These are phyloP conservation scores for Vidua macroura DNA, from an alignment of 2,113 vertebrate species.

Conservation along the genomic window DNA sequence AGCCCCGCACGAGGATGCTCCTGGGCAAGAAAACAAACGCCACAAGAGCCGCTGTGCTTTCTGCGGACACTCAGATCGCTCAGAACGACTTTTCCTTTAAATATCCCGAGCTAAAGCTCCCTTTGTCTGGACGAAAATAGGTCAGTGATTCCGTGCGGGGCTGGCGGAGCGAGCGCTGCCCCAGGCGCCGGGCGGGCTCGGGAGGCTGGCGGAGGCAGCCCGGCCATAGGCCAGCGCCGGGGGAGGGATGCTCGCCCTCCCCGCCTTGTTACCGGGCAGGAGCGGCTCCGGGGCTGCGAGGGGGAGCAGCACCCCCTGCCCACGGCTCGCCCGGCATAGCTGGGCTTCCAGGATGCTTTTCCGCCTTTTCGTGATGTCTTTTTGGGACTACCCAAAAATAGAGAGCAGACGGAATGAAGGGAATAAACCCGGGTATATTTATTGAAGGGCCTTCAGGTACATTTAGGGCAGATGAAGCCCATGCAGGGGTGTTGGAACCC, in stretches of 20 bases:
- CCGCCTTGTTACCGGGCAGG: neutral
- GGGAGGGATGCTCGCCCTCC: neutral
- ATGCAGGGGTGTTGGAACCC: neutral
- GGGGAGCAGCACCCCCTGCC: neutral
- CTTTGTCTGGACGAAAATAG: slow-evolving; percentile 40
- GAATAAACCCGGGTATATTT: neutral
- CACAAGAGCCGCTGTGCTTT: neutral
- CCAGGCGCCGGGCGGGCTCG: neutral
- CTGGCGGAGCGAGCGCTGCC: neutral
- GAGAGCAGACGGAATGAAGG: neutral
- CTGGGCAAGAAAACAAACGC: neutral
- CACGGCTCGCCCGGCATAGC: rapidly evolving
- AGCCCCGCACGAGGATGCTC: neutral
- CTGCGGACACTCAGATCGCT: neutral
- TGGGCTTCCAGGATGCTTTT: neutral
- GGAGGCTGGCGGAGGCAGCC: neutral
- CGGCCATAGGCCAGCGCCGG: neutral
- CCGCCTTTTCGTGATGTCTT: neutral
- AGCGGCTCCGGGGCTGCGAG: rapidly evolving
- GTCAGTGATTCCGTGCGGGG: neutral
- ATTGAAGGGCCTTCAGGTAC: neutral
- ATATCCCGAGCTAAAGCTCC: neutral
- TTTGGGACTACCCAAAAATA: neutral
- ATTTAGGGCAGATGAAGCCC: neutral
- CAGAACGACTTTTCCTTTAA: slow-evolving; percentile 37